Evolutionary conservation across 1,140 invertebrate genomes (phyloP).

Genomic region (Conopomorpha cramerella): DNA sequence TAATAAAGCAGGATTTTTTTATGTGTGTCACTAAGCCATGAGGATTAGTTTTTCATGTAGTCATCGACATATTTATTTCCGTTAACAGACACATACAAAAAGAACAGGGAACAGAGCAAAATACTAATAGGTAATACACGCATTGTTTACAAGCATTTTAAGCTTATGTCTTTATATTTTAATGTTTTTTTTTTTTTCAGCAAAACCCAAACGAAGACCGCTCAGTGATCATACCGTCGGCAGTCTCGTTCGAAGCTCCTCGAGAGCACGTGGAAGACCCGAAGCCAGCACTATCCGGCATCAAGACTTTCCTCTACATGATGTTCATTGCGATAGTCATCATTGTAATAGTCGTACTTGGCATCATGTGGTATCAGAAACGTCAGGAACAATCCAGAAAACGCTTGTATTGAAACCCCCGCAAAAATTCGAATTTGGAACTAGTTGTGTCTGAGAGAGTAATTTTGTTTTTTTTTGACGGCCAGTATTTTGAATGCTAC

Average conservation of each 20-base stretch:
- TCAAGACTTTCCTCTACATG: conserved; percentile 88
- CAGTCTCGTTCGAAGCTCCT: conserved; percentile 80
- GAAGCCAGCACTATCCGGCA: conserved; percentile 81
- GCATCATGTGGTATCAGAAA: conserved; percentile 91
- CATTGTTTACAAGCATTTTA: too few species aligned
- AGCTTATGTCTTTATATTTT: too few species aligned
- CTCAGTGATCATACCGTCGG: conserved; percentile 78
- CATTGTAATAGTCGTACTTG: conserved; percentile 80
- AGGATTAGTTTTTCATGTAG: too few species aligned
- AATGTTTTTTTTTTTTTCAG: too few species aligned
- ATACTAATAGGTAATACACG: too few species aligned
- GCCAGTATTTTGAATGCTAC: background rate
- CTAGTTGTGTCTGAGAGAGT: too few species aligned
- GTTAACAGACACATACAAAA: too few species aligned
- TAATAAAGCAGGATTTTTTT: too few species aligned
- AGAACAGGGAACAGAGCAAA: too few species aligned
- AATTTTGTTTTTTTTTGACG: background rate
- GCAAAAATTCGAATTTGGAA: background rate
- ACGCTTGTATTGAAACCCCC: conserved; percentile 76
- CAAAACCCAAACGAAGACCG: conserved; percentile 70
- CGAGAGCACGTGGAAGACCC: conserved; percentile 87
- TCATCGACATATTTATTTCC: too few species aligned
- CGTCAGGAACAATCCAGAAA: conserved; percentile 87
- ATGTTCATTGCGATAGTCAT: conserved; percentile 77
- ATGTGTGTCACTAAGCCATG: too few species aligned